Percentiles rank a stretch among this genome's conserved stretches.
phyloP scores from a whole-genome alignment of 2,888 invertebrate species.

The Drosophila diplacantha region DNA sequence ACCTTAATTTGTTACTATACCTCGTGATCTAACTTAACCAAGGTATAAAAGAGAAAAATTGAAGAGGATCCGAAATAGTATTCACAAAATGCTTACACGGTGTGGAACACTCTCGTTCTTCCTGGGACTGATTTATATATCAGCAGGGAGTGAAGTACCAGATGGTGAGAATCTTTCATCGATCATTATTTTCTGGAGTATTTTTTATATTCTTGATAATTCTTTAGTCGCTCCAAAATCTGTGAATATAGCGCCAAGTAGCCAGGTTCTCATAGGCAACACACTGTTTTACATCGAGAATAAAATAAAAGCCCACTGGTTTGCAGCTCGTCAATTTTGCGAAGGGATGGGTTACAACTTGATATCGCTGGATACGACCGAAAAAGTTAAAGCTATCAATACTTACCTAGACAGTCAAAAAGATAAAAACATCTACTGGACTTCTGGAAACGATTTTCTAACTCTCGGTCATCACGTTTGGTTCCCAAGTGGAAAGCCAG shows the following conservation, averaged over 20 bases:
- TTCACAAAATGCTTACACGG: not conserved
- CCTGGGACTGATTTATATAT: not conserved
- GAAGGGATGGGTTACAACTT: not conserved
- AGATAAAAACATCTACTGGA: not conserved
- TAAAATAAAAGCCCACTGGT: not conserved
- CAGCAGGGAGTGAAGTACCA: not conserved
- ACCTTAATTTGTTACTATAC: not conserved
- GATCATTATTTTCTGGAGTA: not conserved
- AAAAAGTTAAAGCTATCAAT: not conserved
- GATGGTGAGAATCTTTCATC: not conserved
- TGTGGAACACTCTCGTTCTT: not conserved
- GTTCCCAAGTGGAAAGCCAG: not conserved
- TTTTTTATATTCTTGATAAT: not conserved
- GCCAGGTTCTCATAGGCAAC: not conserved
- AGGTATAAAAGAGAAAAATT: not conserved
- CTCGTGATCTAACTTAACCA: not conserved
- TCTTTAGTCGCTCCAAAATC: not conserved
- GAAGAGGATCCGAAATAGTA: not conserved
- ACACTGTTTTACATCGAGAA: not conserved
- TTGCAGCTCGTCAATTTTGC: not conserved
- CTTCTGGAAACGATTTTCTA: conserved; percentile 1
- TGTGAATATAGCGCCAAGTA: not conserved
- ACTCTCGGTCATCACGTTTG: not conserved
- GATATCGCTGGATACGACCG: not conserved
- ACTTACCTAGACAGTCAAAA: not conserved